phyloP scores from a whole-genome alignment of 1,140 invertebrate genomes.

The Pachyrhynchus sulphureomaculatus region DNA sequence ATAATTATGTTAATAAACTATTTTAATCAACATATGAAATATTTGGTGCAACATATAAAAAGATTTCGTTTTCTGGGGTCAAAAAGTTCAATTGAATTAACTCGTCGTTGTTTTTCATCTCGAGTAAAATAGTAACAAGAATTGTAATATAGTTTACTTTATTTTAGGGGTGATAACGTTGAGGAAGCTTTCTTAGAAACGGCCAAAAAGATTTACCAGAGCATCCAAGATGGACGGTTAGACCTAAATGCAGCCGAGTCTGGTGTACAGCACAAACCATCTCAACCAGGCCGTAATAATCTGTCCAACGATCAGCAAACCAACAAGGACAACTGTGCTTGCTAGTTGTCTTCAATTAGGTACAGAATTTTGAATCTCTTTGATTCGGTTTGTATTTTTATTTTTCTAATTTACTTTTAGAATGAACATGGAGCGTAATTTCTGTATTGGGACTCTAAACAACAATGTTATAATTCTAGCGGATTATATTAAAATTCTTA shows the following conservation, averaged over 20 bases:
- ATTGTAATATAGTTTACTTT: too few relatives aligned
- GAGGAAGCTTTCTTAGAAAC: constrained; percentile 99
- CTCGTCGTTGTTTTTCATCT: neutral
- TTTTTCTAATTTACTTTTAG: too few relatives aligned
- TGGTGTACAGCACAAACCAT: constrained; percentile 98
- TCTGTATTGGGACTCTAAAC: too few relatives aligned
- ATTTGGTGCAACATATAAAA: too few relatives aligned
- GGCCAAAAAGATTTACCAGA: constrained; percentile 98
- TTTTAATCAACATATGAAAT: too few relatives aligned
- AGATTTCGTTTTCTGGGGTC: too few relatives aligned
- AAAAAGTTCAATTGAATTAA: neutral
- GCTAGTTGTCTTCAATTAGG: constrained; percentile 27
- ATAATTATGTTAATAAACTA: too few relatives aligned
- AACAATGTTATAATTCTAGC: too few relatives aligned
- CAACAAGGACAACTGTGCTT: constrained; percentile 80
- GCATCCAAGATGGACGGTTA: constrained; percentile 97
- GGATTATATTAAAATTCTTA: too few relatives aligned
- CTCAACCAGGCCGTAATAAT: constrained; percentile 75
- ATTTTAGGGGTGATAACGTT: constrained; percentile 91
- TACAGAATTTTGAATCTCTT: constrained; percentile 7
- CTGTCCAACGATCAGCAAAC: constrained; percentile 72
- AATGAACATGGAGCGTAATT: too few relatives aligned
- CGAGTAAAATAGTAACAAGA: neutral
- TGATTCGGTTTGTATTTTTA: constrained; percentile 4
- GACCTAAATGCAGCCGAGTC: constrained; percentile 99